These are phyloP conservation scores for Drosophila varians DNA, from an alignment of 1,140 invertebrate genomes.

Conservation along the genomic window DNA sequence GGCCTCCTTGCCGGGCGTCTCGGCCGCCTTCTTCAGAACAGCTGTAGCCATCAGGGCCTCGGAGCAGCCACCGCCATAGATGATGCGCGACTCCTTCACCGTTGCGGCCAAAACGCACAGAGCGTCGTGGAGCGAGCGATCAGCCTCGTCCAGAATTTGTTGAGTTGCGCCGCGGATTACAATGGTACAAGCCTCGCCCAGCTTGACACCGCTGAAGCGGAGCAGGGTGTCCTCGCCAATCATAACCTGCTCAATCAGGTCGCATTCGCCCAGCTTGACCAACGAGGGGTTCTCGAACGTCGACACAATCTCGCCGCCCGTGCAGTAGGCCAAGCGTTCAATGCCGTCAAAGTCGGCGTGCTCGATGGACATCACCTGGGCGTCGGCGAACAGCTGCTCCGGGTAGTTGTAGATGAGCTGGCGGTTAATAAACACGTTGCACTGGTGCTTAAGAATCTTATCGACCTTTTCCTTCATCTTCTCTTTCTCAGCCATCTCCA, in stretches of 20 bases:
- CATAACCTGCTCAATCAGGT: conserved; percentile 98
- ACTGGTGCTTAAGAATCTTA: conserved; percentile 97
- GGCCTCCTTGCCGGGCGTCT: conserved; percentile 98
- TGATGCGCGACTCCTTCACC: conserved; percentile 95
- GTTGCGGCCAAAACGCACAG: conserved; percentile 98
- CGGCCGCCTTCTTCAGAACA: conserved; percentile 91
- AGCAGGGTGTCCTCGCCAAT: conserved; percentile 99
- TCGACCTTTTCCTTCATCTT: conserved; percentile 99
- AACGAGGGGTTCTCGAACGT: conserved; percentile 97
- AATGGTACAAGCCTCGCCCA: conserved; percentile 98
- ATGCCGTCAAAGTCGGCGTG: conserved; percentile 99
- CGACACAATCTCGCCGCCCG: conserved; percentile 99
- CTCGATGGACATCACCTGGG: conserved; percentile 99
- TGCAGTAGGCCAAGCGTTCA: conserved; percentile 97
- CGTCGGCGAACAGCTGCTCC: conserved; percentile 99
- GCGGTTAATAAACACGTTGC: conserved; percentile 99
- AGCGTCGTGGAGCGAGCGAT: conserved; percentile 98
- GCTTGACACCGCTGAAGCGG: conserved; percentile 96
- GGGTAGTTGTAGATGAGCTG: conserved; percentile 99
- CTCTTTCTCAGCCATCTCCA: conserved; percentile 99
- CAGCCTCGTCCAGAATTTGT: conserved; percentile 99
- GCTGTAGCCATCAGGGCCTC: conserved; percentile 99
- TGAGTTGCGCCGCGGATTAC: conserved; percentile 99
- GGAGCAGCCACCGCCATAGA: conserved; percentile 96
- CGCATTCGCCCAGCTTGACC: conserved; percentile 97